Base-by-base conservation (phyloP, 2,888 invertebrate genomes). In the Acleris holmiana region DNA sequence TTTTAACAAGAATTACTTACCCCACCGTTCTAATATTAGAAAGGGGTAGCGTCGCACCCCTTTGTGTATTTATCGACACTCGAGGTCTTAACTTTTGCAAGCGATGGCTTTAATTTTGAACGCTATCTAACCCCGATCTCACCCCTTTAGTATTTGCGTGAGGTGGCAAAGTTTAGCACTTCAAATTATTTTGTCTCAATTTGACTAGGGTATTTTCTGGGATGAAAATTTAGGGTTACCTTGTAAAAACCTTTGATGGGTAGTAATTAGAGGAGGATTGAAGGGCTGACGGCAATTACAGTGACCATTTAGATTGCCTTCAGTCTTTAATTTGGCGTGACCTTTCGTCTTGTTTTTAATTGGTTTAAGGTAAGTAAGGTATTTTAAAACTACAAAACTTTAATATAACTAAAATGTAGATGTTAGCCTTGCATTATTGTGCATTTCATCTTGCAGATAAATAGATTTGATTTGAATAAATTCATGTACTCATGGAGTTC, bases 11-110 rank as follows among this genome's bases (percentile, higher is more conserved):
- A 50, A 64, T 64, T 54, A 64, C 48, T 44, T 53, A 58, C 46
- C 62, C 63, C 57, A n/a, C 55, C 19, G 41, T 40, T 64, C 48
- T 64, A 59, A 64, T 64, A 64, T 64, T 64, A 59, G 58, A 64
- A 48, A 59, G 58, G 64, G 64, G 58, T 62, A 53, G 44, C 51
- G 57, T 58, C 55, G 29, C 29, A 61, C 59, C 65, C 65, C 60
- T 55, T 60, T 65, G 65, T 65, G 65, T 65, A 60, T 65, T 65
- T 65, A 65, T 65, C 65, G 65, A 65, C 65, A 65, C 65, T 60
- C 49, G 50, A 55, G 60, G 60, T 60, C 65, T 65, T 65, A 65
- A 65, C 64, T 65, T 65, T 55, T 60, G 65, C 19, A 54, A 29
- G 65, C 59, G 60, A 65, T 55, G 65, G 55, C 49, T 65, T 65